These are phyloP conservation scores for Popillia japonica DNA, from an alignment of 1,140 invertebrate genomes.

Conservation along the genomic window DNA sequence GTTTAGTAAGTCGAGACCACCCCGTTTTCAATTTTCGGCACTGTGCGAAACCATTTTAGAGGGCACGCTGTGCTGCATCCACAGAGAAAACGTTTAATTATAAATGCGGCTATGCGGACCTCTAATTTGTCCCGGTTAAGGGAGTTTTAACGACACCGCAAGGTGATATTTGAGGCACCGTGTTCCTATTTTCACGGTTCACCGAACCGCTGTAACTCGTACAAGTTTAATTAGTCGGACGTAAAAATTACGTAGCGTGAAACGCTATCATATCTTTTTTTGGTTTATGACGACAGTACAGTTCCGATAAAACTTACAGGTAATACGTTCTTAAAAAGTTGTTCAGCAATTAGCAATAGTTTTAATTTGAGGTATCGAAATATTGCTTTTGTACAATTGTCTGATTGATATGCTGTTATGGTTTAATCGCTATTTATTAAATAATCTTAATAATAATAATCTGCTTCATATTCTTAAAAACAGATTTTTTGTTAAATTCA, in stretches of 20 bases:
- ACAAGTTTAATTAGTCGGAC: constrained; percentile 11
- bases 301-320: background rate
- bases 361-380: too few relatives aligned
- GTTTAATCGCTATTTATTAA: too few relatives aligned
- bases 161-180: constrained; percentile 9
- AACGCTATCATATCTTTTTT: background rate
- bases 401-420: too few relatives aligned
- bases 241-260: constrained; percentile 5
- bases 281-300: background rate
- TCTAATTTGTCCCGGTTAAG: constrained; percentile 10
- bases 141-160: constrained; percentile 8
- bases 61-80: background rate
- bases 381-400: too few relatives aligned
- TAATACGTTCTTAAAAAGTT: background rate
- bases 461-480: too few relatives aligned
- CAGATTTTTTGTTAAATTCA: too few relatives aligned
- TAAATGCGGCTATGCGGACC: background rate
- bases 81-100: background rate
- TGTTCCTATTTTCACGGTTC: constrained; percentile 5
- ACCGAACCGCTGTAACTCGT: background rate
- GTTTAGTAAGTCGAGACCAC: background rate
- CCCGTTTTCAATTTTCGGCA: constrained; percentile 4
- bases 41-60: background rate
- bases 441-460: too few relatives aligned
- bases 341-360: too few relatives aligned